Conservation (phyloP, 1,140 invertebrate genomes). For the Rhizoglyphus robini region DNA sequence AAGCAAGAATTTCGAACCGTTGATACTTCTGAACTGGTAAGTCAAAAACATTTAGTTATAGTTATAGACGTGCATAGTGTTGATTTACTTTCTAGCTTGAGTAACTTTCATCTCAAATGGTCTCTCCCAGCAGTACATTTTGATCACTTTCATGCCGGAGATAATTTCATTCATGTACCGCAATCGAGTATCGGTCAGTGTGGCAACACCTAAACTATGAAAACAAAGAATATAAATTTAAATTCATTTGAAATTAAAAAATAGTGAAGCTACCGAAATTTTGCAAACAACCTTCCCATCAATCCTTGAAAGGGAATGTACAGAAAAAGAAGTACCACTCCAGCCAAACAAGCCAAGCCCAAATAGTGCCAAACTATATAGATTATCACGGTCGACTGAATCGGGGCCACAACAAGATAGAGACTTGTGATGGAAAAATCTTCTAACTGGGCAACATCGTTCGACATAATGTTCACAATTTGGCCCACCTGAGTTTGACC, state of each 20-base stretch:
- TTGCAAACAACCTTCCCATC: constrained; percentile 20
- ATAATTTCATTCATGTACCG: constrained; percentile 83
- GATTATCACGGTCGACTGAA: constrained; percentile 21
- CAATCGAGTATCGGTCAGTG: constrained; percentile 64
- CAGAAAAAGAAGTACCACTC: constrained; percentile 19
- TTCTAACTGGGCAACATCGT: constrained; percentile 52
- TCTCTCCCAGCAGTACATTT: constrained; percentile 61
- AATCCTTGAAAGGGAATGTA: constrained; percentile 22
- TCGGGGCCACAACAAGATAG: constrained; percentile 23
- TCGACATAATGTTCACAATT: constrained; percentile 80
- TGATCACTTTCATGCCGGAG: constrained; percentile 70
- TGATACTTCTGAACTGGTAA: constrained; percentile 16
- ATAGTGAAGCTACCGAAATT: no score
- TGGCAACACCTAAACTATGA: constrained; percentile 49
- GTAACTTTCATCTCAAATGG: constrained; percentile 53
- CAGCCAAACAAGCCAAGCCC: constrained; percentile 12
- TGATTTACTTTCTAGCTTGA: constrained; percentile 35
- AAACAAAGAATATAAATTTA: no score
- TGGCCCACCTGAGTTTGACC: constrained; percentile 65
- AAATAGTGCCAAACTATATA: constrained; percentile 21
- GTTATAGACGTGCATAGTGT: neutral
- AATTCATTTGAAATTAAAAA: no score
- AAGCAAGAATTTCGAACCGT: constrained; percentile 49
- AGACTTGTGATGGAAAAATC: constrained; percentile 20
- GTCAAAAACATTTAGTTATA: neutral